Evolutionary conservation across 2,113 vertebrate genomes (phyloP).

Genomic region (Lynx canadensis): DNA sequence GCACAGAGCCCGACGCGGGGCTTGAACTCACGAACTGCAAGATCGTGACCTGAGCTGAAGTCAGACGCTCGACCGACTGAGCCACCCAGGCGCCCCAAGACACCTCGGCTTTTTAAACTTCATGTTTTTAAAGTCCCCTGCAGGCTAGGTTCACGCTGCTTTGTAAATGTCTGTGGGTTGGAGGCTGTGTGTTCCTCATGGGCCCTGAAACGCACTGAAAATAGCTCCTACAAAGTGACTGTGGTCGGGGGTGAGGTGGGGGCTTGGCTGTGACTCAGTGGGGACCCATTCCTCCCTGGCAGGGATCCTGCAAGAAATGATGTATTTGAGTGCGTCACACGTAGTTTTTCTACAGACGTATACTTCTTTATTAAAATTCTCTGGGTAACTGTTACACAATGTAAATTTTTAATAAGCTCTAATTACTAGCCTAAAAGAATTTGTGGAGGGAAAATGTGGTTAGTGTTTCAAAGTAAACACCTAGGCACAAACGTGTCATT

Average conservation of each 20-base stretch:
- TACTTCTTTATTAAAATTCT: slow-evolving; percentile 36
- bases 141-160: rapidly evolving
- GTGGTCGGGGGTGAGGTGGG: background rate
- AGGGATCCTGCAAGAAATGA: background rate
- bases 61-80: background rate
- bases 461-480: background rate
- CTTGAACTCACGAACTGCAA: background rate
- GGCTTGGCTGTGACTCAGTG: background rate
- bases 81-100: background rate
- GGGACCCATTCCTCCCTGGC: background rate
- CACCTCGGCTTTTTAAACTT: background rate
- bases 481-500: background rate
- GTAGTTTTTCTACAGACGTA: background rate
- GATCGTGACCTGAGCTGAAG: background rate
- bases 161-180: background rate
- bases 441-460: slow-evolving; percentile 15
- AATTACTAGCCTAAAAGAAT: slow-evolving; percentile 46
- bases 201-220: background rate
- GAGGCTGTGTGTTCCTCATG: background rate
- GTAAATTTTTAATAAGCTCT: slow-evolving; percentile 62
- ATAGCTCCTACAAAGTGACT: background rate
- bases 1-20: too few relatives aligned
- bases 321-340: background rate
- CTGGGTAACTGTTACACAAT: background rate
- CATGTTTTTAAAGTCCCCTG: background rate